Evolutionary conservation across 53 echinoderm and acorn worm genomes (phyloP).

Genomic region (Apostichopus leukothele): DNA sequence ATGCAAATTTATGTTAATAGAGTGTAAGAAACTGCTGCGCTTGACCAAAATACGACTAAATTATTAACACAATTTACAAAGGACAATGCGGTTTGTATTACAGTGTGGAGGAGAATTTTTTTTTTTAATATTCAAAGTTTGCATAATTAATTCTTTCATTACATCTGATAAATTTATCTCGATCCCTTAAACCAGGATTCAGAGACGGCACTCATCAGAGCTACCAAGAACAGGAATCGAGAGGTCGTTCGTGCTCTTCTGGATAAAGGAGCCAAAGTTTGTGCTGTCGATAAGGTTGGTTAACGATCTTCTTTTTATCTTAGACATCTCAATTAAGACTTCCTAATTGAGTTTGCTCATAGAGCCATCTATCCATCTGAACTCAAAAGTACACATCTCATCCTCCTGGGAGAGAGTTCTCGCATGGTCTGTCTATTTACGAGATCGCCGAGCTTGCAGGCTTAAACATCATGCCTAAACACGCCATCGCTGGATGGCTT

Average conservation of each 20-base stretch:
- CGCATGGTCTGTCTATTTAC: neutral
- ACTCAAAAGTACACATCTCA: slow-evolving; percentile 1
- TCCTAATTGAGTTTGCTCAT: neutral
- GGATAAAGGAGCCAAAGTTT: slow-evolving; percentile 94
- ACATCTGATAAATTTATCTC: neutral
- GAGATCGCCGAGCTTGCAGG: no score
- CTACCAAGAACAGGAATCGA: slow-evolving; percentile 77
- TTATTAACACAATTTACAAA: no score
- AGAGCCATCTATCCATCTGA: neutral
- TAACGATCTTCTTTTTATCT: neutral
- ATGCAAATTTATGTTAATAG: no score
- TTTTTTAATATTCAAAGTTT: no score
- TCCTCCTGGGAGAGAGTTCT: neutral
- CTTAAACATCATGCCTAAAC: neutral
- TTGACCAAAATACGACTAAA: no score
- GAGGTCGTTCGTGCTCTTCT: slow-evolving; percentile 85
- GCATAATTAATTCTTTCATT: no score
- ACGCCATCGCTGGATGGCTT: neutral
- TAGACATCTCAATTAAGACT: neutral
- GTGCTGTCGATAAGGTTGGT: slow-evolving; percentile 87
- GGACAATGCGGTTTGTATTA: no score
- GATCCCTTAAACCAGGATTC: neutral
- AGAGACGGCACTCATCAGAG: slow-evolving; percentile 73
- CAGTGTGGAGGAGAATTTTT: no score
- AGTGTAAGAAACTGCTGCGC: no score